Base-by-base conservation (phyloP, 2,797 vertebrate species). In the Coccyzus lansbergi region DNA sequence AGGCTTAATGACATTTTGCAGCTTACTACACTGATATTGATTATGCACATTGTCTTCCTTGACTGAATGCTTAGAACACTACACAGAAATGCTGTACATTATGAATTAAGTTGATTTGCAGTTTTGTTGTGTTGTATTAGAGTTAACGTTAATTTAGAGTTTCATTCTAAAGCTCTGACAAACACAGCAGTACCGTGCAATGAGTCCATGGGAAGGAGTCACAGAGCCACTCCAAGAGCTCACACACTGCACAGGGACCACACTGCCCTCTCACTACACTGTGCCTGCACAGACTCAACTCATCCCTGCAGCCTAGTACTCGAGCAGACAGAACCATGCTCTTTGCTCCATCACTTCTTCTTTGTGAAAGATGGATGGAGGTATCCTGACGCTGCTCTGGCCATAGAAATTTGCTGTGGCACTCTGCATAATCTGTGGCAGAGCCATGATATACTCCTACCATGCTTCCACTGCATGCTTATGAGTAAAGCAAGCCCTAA, bases 401-500 rank as follows among this genome's bases (percentile, higher is more conserved):
- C 40, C 25, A 16, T 0, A 0, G 51, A 60, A 28, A 63, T 59
- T 56, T 31, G 31, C 24, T 38, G 24, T 4, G 17, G 62, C 1
- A 2, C 26, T n/a, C 19, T 33, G 15, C 26, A 22, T 16, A 51
- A 28, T 4, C 46, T 0, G 0, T 15, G 9, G 1, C 2, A 65
- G 28, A 72, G 29, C 33, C 6, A 22, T 56, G 20, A 11, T 3
- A 2, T 14, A 24, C 6, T 59, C 36, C 59, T 58, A 17, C 48
- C 65, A 65, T 48, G 21, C 26, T 72, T 63, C 34, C n/a, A n/a
- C 16, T 5, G 3, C 62, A 56, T 1, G 0, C 10, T 60, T 71
- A 29, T 7, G 20, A 52, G 36, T 26, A 58, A 88, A 83, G 46
- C 13, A 60, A 17, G 10, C 25, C 46, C 7, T 46, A 31, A 75